A percentile compares a stretch with the other conserved stretches of the same genome.
Conservation (phyloP, 1,140 invertebrate genomes). For the Drosophila sechellia region DNA sequence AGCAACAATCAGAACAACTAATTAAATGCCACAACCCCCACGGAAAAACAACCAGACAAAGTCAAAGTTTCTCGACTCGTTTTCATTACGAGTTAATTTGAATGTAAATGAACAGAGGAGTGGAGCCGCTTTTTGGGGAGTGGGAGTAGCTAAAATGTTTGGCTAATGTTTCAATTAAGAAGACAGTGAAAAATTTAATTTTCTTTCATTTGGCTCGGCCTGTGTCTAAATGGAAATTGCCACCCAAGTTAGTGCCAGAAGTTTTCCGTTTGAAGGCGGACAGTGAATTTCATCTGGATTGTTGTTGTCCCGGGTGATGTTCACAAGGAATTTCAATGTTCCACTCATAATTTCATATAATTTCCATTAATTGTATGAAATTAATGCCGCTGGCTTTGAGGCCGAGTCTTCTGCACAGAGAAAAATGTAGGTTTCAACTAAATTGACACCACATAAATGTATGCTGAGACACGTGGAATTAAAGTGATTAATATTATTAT, state of each 20-base stretch:
- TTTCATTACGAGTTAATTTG: constrained; percentile 84
- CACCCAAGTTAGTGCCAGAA: constrained; percentile 53
- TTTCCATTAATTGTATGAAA: constrained; percentile 81
- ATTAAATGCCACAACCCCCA: constrained; percentile 78
- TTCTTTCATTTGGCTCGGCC: constrained; percentile 72
- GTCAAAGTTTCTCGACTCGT: constrained; percentile 72
- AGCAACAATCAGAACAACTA: constrained; percentile 73
- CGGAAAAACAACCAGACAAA: constrained; percentile 34
- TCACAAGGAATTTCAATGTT: constrained; percentile 82
- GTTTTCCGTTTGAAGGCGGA: constrained; percentile 30
- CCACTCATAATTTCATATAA: constrained; percentile 82
- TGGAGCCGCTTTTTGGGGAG: not conserved
- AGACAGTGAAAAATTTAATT: constrained; percentile 83
- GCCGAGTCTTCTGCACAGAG: constrained; percentile 1
- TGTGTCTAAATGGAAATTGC: constrained; percentile 61
- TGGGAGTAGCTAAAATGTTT: constrained; percentile 67
- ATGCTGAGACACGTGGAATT: no score
- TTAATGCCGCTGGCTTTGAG: constrained; percentile 63
- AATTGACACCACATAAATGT: not conserved
- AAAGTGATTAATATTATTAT: not conserved
- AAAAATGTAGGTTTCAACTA: not conserved
- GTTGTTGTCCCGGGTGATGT: constrained; percentile 76
- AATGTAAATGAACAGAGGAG: constrained; percentile 79
- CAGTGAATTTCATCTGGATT: constrained; percentile 45
- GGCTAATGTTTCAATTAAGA: constrained; percentile 84